phyloP scores from a whole-genome alignment of 2,888 invertebrate species.

The Seladonia tumulorum region DNA sequence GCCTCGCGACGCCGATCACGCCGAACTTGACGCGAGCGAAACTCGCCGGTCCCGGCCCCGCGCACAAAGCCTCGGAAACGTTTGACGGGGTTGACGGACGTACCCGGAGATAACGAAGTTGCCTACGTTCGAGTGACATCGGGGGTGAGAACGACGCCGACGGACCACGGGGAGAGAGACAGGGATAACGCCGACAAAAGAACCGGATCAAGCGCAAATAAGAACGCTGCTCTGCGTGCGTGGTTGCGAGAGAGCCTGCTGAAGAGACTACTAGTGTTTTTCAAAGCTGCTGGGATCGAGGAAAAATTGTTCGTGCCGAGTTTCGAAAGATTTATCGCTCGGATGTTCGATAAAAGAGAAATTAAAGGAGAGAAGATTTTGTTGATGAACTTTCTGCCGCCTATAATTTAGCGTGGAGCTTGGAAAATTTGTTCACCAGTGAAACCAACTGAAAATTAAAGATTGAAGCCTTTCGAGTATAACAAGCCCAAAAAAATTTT shows the following conservation, averaged over 20 bases:
- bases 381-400: background rate
- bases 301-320: background rate
- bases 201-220: background rate
- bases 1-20: background rate
- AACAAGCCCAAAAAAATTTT: background rate
- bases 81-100: constrained; percentile 77
- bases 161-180: constrained; percentile 15
- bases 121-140: constrained; percentile 44
- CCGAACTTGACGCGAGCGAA: constrained; percentile 48
- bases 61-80: constrained; percentile 77
- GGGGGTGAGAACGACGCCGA: constrained; percentile 8
- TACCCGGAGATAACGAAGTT: constrained; percentile 72
- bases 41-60: constrained; percentile 42
- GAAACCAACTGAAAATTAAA: background rate
- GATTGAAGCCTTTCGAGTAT: too few relatives aligned
- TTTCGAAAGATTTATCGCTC: background rate
- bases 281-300: background rate
- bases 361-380: background rate
- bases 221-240: background rate
- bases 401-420: too few relatives aligned
- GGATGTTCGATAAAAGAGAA: background rate
- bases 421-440: background rate
- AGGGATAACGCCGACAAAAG: constrained; percentile 15
- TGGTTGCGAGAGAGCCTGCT: background rate
- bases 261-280: background rate